Percentiles rank a stretch among this genome's conserved stretches.
phyloP scores from a whole-genome alignment of 2,113 vertebrate genomes.

The Echinops telfairi region DNA sequence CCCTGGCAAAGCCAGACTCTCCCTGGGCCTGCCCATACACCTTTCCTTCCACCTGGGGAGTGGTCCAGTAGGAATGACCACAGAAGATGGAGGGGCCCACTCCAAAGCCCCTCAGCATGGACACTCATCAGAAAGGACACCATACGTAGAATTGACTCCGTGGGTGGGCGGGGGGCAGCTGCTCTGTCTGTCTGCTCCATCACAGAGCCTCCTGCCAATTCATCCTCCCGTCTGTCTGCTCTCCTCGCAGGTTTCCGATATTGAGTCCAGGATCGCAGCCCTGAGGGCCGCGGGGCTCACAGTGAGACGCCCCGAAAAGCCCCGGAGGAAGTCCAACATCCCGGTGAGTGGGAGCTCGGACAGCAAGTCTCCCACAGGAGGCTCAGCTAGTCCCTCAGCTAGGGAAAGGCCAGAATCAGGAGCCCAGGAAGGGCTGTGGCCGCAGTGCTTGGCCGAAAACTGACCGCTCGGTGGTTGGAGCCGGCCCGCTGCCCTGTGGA shows the following conservation, averaged over 20 bases:
- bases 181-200: fast-evolving
- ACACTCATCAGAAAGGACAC: no score
- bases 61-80: no score
- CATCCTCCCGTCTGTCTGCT: background rate
- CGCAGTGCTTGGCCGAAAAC: no score
- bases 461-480: no score
- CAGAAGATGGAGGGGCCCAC: no score
- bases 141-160: fast-evolving
- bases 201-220: background rate
- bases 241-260: conserved; percentile 90
- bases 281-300: conserved; percentile 91
- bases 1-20: no score
- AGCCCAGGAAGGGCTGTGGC: no score
- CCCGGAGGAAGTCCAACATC: conserved; percentile 85
- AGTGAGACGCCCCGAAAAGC: conserved; percentile 80
- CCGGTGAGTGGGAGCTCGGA: conserved; percentile 79
- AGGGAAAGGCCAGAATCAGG: no score
- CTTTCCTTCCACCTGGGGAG: background rate
- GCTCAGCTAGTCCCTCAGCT: background rate
- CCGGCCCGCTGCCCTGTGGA: no score
- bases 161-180: fast-evolving
- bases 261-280: conserved; percentile 93
- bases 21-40: no score
- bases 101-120: fast-evolving
- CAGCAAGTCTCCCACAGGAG: background rate